These are phyloP conservation scores for Lates japonicus DNA, from an alignment of 2,797 vertebrate species.

Conservation along the genomic window DNA sequence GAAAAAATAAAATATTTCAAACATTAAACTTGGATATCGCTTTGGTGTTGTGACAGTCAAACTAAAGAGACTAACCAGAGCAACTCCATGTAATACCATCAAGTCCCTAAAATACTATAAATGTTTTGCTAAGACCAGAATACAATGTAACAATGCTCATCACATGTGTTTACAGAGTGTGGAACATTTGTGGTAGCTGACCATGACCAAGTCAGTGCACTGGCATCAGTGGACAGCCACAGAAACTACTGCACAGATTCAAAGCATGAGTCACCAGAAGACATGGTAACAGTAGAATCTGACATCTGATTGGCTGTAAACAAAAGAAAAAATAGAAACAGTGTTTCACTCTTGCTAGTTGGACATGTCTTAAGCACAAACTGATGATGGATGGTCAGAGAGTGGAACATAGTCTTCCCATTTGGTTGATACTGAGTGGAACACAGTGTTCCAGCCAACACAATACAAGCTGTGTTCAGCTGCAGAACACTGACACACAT, in stretches of 20 bases:
- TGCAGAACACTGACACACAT: constrained; percentile 20
- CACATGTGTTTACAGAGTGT: constrained; percentile 7
- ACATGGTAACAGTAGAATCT: constrained; percentile 2
- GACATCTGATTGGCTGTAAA: constrained; percentile 22
- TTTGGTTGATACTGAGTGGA: constrained; percentile 60
- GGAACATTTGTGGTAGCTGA: constrained; percentile 8
- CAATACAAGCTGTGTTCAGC: constrained; percentile 61
- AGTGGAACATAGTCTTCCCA: constrained; percentile 47
- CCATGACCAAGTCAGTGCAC: background rate
- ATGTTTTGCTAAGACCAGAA: background rate
- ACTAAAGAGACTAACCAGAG: background rate
- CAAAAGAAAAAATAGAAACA: constrained; percentile 32
- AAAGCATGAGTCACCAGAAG: constrained; percentile 28
- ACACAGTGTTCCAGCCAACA: constrained; percentile 70
- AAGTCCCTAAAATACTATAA: background rate
- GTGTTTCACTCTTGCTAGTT: constrained; percentile 26
- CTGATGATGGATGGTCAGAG: constrained; percentile 46
- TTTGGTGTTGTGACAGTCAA: background rate
- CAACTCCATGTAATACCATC: background rate
- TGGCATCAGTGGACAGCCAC: constrained; percentile 1
- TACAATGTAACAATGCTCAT: background rate
- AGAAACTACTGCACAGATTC: constrained; percentile 28
- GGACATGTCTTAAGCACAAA: constrained; percentile 38
- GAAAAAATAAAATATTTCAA: background rate
- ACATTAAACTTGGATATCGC: background rate